These are phyloP conservation scores for Pollachius pollachius DNA, from an alignment of 2,113 vertebrate genomes.

Conservation along the genomic window DNA sequence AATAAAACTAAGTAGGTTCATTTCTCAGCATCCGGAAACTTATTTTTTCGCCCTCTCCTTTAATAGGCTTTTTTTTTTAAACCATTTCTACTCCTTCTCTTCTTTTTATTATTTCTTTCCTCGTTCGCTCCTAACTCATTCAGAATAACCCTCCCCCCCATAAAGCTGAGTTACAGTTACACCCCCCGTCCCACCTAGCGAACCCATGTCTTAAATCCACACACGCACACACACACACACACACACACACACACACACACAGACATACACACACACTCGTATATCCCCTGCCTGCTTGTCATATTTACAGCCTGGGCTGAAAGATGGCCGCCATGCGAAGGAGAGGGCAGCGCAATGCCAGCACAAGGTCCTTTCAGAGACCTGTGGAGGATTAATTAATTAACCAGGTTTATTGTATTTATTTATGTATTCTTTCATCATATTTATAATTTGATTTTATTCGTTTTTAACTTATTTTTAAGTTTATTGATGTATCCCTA, in stretches of 20 bases:
- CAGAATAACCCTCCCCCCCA: background rate
- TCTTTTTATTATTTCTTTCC: too few species aligned
- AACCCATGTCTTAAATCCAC: too few species aligned
- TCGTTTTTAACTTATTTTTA: too few species aligned
- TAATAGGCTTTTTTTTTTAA: too few species aligned
- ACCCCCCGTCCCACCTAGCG: background rate
- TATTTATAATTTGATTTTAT: too few species aligned
- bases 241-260: too few species aligned
- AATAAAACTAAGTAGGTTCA: too few species aligned
- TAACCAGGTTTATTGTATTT: conserved; percentile 26
- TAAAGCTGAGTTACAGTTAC: background rate
- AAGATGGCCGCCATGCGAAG: conserved; percentile 54
- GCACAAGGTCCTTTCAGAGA: conserved; percentile 48
- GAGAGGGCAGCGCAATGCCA: conserved; percentile 67
- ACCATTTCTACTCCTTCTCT: too few species aligned
- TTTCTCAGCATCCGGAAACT: too few species aligned
- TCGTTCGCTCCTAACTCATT: background rate
- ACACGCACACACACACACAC: too few species aligned
- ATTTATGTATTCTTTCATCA: conserved; percentile 18
- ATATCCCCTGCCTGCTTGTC: conserved; percentile 22
- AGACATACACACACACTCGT: background rate
- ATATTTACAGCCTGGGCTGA: conserved; percentile 42
- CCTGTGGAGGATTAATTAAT: conserved; percentile 19
- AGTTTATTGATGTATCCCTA: too few species aligned
- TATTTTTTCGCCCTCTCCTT: background rate